A percentile compares a stretch with the other conserved stretches of the same genome.
Conservation (phyloP, 2,113 vertebrate genomes). For the Promerops cafer region DNA sequence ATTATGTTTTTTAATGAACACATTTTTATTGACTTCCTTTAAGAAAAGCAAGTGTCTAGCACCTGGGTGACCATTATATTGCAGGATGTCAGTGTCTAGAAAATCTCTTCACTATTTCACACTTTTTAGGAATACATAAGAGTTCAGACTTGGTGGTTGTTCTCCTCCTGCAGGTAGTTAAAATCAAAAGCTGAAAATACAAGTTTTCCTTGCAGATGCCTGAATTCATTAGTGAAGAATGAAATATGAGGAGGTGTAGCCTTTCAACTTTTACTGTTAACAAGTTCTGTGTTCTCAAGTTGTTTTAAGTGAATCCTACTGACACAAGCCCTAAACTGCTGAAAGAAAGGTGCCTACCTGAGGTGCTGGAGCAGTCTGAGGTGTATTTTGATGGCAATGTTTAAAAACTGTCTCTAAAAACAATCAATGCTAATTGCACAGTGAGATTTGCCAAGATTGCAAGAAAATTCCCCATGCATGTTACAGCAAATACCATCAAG, state of each 20-base stretch:
- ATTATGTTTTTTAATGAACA: neutral
- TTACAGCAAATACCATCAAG: neutral
- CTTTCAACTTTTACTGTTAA: neutral
- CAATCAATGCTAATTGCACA: constrained; percentile 2
- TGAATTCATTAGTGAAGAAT: neutral
- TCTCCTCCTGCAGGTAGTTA: neutral
- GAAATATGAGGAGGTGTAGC: neutral
- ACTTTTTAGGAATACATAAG: neutral
- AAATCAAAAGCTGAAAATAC: neutral
- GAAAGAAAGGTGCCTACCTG: neutral
- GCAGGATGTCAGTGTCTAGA: neutral
- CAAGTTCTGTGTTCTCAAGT: neutral
- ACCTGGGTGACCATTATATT: neutral
- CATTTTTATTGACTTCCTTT: neutral
- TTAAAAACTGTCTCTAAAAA: constrained; percentile 4
- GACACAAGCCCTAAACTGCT: neutral
- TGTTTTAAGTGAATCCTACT: neutral
- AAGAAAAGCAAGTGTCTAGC: neutral
- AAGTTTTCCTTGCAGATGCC: neutral
- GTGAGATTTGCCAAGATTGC: neutral
- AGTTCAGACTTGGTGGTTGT: neutral
- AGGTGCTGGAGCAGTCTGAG: neutral
- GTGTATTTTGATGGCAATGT: neutral
- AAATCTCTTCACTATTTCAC: rapidly evolving
- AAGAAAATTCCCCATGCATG: neutral